A percentile compares a stretch with the other conserved stretches of the same genome.
phyloP scores from a whole-genome alignment of 1,140 invertebrate genomes.

The Megalonaias nervosa region DNA sequence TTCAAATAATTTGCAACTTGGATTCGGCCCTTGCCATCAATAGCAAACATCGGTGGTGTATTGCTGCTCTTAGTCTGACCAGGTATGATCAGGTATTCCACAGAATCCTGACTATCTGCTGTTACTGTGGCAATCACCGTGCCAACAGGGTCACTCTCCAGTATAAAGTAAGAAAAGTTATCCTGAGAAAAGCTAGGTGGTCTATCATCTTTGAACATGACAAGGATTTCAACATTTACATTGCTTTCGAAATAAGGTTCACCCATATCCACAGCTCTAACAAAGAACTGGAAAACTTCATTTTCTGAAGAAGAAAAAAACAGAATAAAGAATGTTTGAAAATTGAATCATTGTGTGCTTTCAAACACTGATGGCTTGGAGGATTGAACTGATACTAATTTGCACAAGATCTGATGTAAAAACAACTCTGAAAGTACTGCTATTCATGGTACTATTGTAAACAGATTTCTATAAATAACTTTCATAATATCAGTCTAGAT shows the following conservation, averaged over 20 bases:
- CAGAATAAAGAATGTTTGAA: not conserved
- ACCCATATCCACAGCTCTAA: conserved; percentile 87
- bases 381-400: no score
- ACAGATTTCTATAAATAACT: no score
- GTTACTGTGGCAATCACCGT: conserved; percentile 66
- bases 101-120: conserved; percentile 56
- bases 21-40: conserved; percentile 83
- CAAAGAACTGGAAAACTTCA: conserved; percentile 90
- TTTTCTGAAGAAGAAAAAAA: conserved; percentile 76
- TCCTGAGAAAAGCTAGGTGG: conserved; percentile 81
- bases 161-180: conserved; percentile 83
- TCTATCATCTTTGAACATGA: conserved; percentile 80
- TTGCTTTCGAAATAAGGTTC: conserved; percentile 80
- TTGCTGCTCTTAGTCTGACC: conserved; percentile 69
- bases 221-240: conserved; percentile 84
- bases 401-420: no score
- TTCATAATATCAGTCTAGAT: no score
- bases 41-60: conserved; percentile 76
- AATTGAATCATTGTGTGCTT: no score
- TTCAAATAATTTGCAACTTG: conserved; percentile 82
- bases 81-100: conserved; percentile 81
- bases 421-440: no score
- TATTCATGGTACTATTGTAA: no score
- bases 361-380: no score
- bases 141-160: conserved; percentile 82